A percentile compares a stretch with the other conserved stretches of the same genome.
phyloP scores from a whole-genome alignment of 2,888 invertebrate species.

The Isotomurus palustris region DNA sequence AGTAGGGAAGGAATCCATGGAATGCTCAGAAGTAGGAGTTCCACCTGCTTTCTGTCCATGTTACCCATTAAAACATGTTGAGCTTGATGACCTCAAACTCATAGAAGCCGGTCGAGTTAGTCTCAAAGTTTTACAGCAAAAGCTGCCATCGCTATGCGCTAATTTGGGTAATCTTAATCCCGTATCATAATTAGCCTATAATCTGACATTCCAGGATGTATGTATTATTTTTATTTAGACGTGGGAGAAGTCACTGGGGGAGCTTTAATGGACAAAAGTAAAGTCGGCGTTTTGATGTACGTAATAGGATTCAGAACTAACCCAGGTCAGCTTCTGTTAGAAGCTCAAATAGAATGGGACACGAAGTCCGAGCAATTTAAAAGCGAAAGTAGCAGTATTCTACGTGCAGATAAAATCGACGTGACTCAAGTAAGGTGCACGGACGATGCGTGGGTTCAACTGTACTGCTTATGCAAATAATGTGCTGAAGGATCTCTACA shows the following conservation, averaged over 20 bases:
- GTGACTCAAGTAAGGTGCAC: not conserved
- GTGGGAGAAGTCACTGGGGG: not conserved
- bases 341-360: slow-evolving; percentile 6
- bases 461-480: slow-evolving; percentile 17
- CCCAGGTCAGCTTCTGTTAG: slow-evolving; percentile 18
- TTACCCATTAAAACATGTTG: slow-evolving; percentile 1
- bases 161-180: too few species aligned
- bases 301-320: slow-evolving; percentile 18
- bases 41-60: slow-evolving; percentile 22
- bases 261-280: not conserved
- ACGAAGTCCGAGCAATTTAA: not conserved
- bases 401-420: not conserved
- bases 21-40: slow-evolving; percentile 15
- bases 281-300: slow-evolving; percentile 11
- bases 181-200: too few species aligned
- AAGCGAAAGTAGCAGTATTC: not conserved
- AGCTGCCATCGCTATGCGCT: not conserved
- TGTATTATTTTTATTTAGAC: not conserved
- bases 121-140: not conserved
- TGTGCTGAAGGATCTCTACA: too few species aligned
- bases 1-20: slow-evolving; percentile 3
- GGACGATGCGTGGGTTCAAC: slow-evolving; percentile 13
- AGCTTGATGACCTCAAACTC: slow-evolving; percentile 5
- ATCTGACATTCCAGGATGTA: too few species aligned
- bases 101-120: not conserved